Base-by-base conservation (phyloP, 2,113 vertebrate species). In the Neotoma lepida region DNA sequence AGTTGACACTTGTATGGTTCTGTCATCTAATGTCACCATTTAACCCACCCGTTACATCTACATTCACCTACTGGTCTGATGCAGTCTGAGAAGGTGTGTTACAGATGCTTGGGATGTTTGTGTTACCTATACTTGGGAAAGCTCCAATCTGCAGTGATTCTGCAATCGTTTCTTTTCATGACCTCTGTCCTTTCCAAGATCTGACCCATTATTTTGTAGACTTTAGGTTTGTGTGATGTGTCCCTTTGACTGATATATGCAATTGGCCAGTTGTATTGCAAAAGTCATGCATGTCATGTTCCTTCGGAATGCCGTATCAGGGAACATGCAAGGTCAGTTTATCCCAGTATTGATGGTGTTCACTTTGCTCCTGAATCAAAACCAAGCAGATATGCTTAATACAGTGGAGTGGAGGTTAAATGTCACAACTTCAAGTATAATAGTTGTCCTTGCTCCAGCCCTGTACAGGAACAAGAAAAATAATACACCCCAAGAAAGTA, bases 121-220 rank as follows among this genome's bases (percentile, higher is more conserved):
- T 1, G 2, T 39, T 76, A 41, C 9, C 22, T 77, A 82, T 71
- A 18, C 41, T 89, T 66, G 74, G 85, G 63, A 44, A 71, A 9
- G 39, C n/a, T 63, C 51, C 81, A 26, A 28, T 68, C 85, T 44
- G 46, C 63, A 77, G 30, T 30, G 61, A 46, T 54, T 88, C 56
- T 46, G 86, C 33, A 49, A 0, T 63, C 33, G 41, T 49, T 24
- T 86, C 39, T 73, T 89, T 91, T 82, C 28, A 15, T 35, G 61
- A 80, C 63, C n/a, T 94, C 87, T 74, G 30, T 76, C 39, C 18
- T 89, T 73, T 58, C 87, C 12, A 85, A 90, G 86, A 70, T 46
- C 64, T 41, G 28, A 58, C 46, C 26, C 35, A 35, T 46, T 64
- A 24, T 61, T 95, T 92, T 88, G 74, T 64, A 94, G n/a, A 78